phyloP scores from a whole-genome alignment of 92 coral and sea anemone species.

The Montipora capitata region DNA sequence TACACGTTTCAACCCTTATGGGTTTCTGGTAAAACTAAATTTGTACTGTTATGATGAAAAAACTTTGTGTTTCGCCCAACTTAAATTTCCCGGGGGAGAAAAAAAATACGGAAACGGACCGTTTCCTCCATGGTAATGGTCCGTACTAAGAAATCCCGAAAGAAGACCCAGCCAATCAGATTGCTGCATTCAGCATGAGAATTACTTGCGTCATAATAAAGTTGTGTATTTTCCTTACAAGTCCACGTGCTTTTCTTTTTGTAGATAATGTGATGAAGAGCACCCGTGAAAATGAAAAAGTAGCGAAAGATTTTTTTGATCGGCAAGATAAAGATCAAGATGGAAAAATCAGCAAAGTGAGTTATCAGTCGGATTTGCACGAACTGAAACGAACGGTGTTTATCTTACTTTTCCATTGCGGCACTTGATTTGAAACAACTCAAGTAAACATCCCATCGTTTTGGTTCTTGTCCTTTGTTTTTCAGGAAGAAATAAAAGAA shows the following conservation, averaged over 20 bases:
- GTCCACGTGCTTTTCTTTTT: neutral
- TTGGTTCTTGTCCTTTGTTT: neutral
- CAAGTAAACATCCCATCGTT: too few species aligned
- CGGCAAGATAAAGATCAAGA: conserved; percentile 40
- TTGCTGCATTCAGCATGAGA: too few species aligned
- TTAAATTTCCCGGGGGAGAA: too few species aligned
- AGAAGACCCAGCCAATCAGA: too few species aligned
- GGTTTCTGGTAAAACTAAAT: too few species aligned
- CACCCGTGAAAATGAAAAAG: neutral
- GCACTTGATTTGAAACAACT: neutral
- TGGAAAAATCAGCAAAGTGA: conserved; percentile 45
- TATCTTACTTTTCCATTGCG: neutral
- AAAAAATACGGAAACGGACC: too few species aligned
- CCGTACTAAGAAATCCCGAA: too few species aligned
- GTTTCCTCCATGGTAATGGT: neutral
- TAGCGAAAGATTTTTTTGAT: conserved; percentile 21
- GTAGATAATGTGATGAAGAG: conserved; percentile 8
- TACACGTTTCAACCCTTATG: too few species aligned
- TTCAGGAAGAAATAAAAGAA: conserved; percentile 72
- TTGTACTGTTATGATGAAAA: too few species aligned
- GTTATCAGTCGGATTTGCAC: neutral
- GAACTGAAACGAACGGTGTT: neutral
- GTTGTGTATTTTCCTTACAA: too few species aligned
- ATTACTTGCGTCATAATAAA: too few species aligned
- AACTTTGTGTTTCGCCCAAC: too few species aligned